Base-by-base conservation (phyloP, 2,888 invertebrate genomes). In the Harpalus rubripes region DNA sequence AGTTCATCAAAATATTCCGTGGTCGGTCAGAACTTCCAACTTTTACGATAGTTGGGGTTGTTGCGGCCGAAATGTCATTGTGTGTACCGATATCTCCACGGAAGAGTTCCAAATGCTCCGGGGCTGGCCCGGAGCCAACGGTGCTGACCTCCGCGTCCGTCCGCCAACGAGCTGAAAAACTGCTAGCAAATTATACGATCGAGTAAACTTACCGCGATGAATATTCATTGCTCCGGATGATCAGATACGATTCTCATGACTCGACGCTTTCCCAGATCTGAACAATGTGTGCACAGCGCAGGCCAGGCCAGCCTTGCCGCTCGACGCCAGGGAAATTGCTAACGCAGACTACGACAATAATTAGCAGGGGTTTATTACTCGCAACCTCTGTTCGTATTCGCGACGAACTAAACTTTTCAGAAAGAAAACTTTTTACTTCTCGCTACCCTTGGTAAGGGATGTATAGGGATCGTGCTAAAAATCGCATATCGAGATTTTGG, bases 211-310 rank as follows among this genome's bases (percentile, higher is more conserved):
- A 82, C 79, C 86, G 78, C 81, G 76, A 88, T 89, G 88, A 89
- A 89, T 89, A 89, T 89, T 88, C 88, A 89, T 88, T 86, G 86
- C 85, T 86, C 87, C 84, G 87, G 87, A 87, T 88, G 88, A 89
- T 89, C 88, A 87, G 87, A 87, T 88, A 86, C 87, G 87, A 88
- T 88, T 88, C 88, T 88, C 88, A 88, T 87, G 88, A 87, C 87
- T 88, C 87, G 87, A 87, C 88, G 88, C 88, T 87, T 88, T 87
- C 87, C 87, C 80, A 83, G 86, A 86, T 87, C 86, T 86, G 85
- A 86, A 86, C 86, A 86, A 86, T 87, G 84, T 85, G 84, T 86
- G 85, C 86, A 44, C 74, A 74, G 26, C 52, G 8, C 52, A 22
- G 41, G 15, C 3, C 52, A 22, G 41, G 15, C 3, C 41, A 39